These are phyloP conservation scores for Liparis tanakae DNA, from an alignment of 2,797 vertebrate species.

Conservation along the genomic window DNA sequence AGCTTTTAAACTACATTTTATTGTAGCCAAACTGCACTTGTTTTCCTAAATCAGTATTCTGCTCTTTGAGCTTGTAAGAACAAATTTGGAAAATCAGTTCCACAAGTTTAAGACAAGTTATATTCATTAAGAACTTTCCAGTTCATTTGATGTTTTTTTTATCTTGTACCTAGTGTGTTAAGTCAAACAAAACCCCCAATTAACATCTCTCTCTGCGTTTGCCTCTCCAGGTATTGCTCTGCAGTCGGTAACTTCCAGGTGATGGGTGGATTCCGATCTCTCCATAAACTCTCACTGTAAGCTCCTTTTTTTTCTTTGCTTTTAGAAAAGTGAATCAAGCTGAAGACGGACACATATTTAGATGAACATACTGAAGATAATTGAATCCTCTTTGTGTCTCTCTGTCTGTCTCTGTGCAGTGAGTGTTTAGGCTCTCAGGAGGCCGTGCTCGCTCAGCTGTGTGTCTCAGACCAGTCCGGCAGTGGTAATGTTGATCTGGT, in stretches of 20 bases:
- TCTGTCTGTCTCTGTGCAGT: conserved; percentile 62
- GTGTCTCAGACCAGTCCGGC: conserved; percentile 79
- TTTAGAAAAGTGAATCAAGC: neutral
- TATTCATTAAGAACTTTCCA: neutral
- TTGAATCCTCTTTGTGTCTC: neutral
- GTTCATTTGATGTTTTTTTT: conserved; percentile 7
- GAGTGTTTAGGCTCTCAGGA: conserved; percentile 90
- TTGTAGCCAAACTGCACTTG: neutral
- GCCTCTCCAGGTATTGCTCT: conserved; percentile 86
- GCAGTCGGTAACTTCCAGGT: conserved; percentile 91
- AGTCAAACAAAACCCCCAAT: neutral
- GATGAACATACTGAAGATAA: neutral
- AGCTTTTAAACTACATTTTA: neutral
- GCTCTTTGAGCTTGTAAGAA: neutral
- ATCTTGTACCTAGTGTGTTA: neutral
- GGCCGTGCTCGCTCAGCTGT: conserved; percentile 83
- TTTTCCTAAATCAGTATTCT: neutral
- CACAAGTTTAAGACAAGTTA: neutral
- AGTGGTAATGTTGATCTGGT: conserved; percentile 81
- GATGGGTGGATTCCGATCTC: conserved; percentile 93
- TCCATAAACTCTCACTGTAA: conserved; percentile 92
- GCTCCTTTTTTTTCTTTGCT: conserved; percentile 49
- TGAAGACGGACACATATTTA: neutral
- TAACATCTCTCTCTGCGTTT: neutral
- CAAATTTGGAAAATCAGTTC: neutral